Base-by-base conservation (phyloP, 2,797 vertebrate genomes). In the Tapirus indicus region DNA sequence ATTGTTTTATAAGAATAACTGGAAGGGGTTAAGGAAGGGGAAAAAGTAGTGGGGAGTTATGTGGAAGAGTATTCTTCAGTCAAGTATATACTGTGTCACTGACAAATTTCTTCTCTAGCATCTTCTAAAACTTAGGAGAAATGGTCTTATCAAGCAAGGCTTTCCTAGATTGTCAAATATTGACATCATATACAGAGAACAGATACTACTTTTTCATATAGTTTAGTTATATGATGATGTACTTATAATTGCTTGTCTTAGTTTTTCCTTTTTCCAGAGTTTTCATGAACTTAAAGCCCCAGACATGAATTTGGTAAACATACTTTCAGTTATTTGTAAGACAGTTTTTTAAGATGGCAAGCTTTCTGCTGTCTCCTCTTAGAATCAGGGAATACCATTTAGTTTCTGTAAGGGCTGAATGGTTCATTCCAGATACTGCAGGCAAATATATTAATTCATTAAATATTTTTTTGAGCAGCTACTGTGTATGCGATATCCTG, bases 61-160 rank as follows among this genome's bases (percentile, higher is more conserved):
- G 8, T 96, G 78, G 35, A 38, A 91, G 86, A 91, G 35, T 71
- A 20, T 88, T 44, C 38, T 84, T 90, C 7, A 77, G 79, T 95
- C 18, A 94, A n/a, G 29, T 74, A 27, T 91, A 16, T 74, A 64
- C 32, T 87, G 0, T 96, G 44, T 47, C 25, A 47, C 58, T 92
- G 54, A 92, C 47, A 85, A 29, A 92, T 83, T 91, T 82, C 62
- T 95, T 74, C 79, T 75, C n/a, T 91, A 10, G 1, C 92, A 21
- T 91, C 66, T 94, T 96, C 72, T 32, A 82, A 91, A 91, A 91
- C 41, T 90, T 95, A 88, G 64, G 66, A 94, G 56, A 92, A 84
- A 77, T 56, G 29, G 38, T 95, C 20, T 94, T 88, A 71, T 38
- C 13, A 68, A 69, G 38, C 38, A 93, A 88, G 16, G 20, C 18